phyloP scores from a whole-genome alignment of 2,797 vertebrate genomes.

The Notoglanidium macrostoma region DNA sequence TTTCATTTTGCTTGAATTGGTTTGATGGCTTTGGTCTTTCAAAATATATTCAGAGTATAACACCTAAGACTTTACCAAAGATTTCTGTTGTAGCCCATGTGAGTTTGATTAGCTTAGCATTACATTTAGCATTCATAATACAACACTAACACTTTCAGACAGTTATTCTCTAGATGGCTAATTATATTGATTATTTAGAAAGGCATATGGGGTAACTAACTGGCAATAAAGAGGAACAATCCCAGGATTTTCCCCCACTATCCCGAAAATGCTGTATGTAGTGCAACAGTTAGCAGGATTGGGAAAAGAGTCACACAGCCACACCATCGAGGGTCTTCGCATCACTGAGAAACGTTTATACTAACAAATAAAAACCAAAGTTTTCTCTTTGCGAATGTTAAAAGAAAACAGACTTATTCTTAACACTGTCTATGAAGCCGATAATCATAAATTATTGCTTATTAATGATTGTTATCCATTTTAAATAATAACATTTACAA shows the following conservation, averaged over 20 bases:
- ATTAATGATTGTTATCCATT: neutral
- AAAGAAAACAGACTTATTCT: neutral
- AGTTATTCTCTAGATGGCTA: neutral
- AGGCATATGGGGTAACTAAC: neutral
- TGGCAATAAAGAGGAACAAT: neutral
- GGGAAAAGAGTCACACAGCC: neutral
- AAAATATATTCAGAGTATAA: neutral
- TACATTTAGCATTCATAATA: neutral
- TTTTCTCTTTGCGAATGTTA: neutral
- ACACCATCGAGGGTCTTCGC: neutral
- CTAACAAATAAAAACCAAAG: neutral
- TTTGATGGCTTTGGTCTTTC: neutral
- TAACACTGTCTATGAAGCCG: neutral
- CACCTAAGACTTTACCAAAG: neutral
- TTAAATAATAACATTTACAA: neutral
- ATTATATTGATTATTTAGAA: neutral
- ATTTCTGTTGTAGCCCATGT: neutral
- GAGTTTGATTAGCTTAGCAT: neutral
- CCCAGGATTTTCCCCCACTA: neutral
- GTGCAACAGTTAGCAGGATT: neutral
- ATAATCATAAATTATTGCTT: neutral
- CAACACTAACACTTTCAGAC: neutral
- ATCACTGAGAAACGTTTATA: neutral
- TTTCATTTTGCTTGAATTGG: neutral
- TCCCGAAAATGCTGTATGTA: neutral